Evolutionary conservation across 2,113 vertebrate genomes (phyloP).

Genomic region (Rana temporaria): DNA sequence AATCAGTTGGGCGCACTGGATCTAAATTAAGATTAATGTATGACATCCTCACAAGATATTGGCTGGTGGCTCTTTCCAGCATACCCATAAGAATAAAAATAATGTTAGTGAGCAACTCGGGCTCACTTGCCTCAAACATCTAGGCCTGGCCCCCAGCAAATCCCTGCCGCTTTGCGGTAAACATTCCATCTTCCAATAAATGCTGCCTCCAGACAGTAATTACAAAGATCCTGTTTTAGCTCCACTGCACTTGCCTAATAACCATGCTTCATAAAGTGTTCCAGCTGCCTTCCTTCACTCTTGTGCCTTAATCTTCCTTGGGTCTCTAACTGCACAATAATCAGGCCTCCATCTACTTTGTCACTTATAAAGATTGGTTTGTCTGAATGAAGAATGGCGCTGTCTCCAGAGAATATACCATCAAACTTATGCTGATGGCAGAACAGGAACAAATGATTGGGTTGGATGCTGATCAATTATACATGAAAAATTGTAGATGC

Average conservation of each 20-base stretch:
- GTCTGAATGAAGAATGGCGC: not conserved
- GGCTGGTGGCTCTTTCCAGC: too few species aligned
- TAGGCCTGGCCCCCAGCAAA: constrained; percentile 13
- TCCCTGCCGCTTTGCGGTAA: constrained; percentile 22
- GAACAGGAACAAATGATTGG: not conserved
- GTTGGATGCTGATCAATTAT: not conserved
- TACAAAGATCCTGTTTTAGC: constrained; percentile 45
- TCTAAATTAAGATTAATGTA: too few species aligned
- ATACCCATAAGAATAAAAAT: not conserved
- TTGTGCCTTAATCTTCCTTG: constrained; percentile 47
- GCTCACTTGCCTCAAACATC: not conserved
- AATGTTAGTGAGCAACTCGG: not conserved
- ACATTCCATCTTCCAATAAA: constrained; percentile 52
- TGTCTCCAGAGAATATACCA: not conserved
- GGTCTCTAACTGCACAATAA: constrained; percentile 39
- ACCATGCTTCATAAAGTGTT: constrained; percentile 43
- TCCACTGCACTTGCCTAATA: constrained; percentile 42
- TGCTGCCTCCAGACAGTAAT: constrained; percentile 51
- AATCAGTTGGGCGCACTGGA: too few species aligned
- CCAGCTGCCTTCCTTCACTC: constrained; percentile 40
- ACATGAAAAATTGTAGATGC: too few species aligned
- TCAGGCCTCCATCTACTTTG: constrained; percentile 32
- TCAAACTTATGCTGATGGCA: not conserved
- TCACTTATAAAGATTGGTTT: constrained; percentile 47
- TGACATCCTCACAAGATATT: too few species aligned